These are phyloP conservation scores for Cephus sareptanus DNA, from an alignment of 2,888 invertebrate species.

Conservation along the genomic window DNA sequence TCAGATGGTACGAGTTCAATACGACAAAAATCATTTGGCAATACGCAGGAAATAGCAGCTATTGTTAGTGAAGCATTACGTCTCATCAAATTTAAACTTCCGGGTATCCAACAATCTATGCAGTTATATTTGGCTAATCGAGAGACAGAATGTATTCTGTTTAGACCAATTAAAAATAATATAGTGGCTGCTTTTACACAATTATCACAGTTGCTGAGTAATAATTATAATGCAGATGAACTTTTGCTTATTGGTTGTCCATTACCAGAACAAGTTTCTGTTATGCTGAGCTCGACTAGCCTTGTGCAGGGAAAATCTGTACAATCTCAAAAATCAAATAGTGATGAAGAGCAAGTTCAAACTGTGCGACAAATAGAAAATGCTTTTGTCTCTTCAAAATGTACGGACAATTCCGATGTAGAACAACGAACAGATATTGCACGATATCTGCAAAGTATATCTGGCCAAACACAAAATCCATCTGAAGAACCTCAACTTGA, in stretches of 20 bases:
- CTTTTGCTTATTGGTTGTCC: constrained; percentile 89
- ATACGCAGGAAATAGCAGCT: constrained; percentile 78
- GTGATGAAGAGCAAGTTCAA: neutral
- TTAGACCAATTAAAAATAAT: constrained; percentile 93
- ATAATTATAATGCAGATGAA: constrained; percentile 85
- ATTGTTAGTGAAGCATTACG: constrained; percentile 82
- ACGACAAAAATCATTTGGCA: constrained; percentile 73
- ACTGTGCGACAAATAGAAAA: neutral
- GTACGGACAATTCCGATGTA: neutral
- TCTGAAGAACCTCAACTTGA: neutral
- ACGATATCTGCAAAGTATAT: neutral
- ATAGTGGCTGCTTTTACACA: constrained; percentile 90
- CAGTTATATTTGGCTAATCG: constrained; percentile 94
- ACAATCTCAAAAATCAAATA: neutral
- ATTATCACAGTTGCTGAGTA: constrained; percentile 80
- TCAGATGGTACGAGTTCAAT: constrained; percentile 43
- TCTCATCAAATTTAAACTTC: constrained; percentile 82
- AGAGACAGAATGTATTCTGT: constrained; percentile 97
- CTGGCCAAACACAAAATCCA: neutral
- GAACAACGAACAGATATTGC: neutral
- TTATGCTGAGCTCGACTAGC: constrained; percentile 84
- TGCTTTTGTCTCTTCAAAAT: neutral
- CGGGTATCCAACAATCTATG: constrained; percentile 88
- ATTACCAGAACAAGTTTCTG: constrained; percentile 92
- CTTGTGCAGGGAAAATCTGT: constrained; percentile 63